A percentile compares a stretch with the other conserved stretches of the same genome.
phyloP scores from a whole-genome alignment of 2,888 invertebrate genomes.

The Polyploca ridens region DNA sequence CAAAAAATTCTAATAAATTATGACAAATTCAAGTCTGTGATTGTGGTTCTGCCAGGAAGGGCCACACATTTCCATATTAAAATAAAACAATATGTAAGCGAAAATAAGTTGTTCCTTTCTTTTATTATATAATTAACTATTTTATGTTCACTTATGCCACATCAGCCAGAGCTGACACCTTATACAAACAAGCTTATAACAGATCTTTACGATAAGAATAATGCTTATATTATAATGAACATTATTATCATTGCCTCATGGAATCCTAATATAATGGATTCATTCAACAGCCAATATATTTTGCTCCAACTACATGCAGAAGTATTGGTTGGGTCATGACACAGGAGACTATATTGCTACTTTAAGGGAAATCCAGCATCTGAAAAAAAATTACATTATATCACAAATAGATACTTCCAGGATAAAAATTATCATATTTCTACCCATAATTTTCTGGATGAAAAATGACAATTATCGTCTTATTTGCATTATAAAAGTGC shows the following conservation, averaged over 20 bases:
- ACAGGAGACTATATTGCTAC: not conserved
- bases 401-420: not conserved
- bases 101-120: slow-evolving; percentile 31
- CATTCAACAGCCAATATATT: slow-evolving; percentile 11
- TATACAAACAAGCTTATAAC: slow-evolving; percentile 1
- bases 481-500: too few relatives aligned
- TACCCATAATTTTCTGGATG: too few relatives aligned
- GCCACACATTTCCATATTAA: not conserved
- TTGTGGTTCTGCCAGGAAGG: too few relatives aligned
- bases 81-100: not conserved
- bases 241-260: not conserved
- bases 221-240: slow-evolving; percentile 5
- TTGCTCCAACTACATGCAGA: slow-evolving; percentile 1
- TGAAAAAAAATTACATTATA: slow-evolving; percentile 54
- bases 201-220: not conserved
- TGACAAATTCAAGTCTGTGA: too few relatives aligned
- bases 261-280: slow-evolving; percentile 8
- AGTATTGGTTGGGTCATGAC: not conserved
- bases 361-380: slow-evolving; percentile 82
- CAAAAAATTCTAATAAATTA: too few relatives aligned
- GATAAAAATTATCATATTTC: too few relatives aligned
- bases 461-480: too few relatives aligned
- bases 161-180: not conserved
- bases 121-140: not conserved
- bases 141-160: not conserved